Base-by-base conservation (phyloP, 1,140 invertebrate genomes). In the Calephelis nemesis region DNA sequence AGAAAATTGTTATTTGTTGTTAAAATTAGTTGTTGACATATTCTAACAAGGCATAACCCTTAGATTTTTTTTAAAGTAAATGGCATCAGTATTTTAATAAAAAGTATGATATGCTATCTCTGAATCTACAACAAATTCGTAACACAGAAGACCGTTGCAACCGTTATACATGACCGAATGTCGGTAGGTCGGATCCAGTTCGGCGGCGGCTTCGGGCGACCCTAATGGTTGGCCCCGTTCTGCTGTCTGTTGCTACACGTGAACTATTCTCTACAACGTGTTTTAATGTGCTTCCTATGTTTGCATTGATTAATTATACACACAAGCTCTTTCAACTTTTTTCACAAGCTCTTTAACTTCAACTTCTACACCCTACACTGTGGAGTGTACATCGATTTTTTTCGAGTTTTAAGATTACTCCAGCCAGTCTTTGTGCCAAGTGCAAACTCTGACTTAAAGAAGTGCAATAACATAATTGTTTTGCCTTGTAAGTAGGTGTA, bases 181-280 rank as follows among this genome's bases (percentile, higher is more conserved):
- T 68, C 50, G 64, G 71, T 65, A 65, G 62, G 52, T 39, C 62
- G 65, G 63, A 72, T 76, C 76, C 74, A 76, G 76, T 75, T 76
- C 68, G 71, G 70, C 67, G 71, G 70, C 74, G 71, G 71, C 74
- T 73, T 76, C 65, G 73, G 75, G 68, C 69, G 77, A 70, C 71
- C 73, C 67, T 71, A 71, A 74, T 70, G 54, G 52, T 49, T 74
- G 76, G 74, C 78, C 78, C 69, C 75, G 78, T 74, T 78, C 63
- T 68, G 67, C 67, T 49, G 58, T 65, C 30, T 65, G 45, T 63
- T 67, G 70, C 62, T 52, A 60, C 65, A 68, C 42, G 58, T 62
- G 13, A 30, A 30, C 11, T 68, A 49, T 48, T 13, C 0, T 10
- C 10, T 45, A n/a, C 30, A 49, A 13, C 40, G 0, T 30, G 62